These are phyloP conservation scores for Oligia strigilis DNA, from an alignment of 2,888 invertebrate species.

Conservation along the genomic window DNA sequence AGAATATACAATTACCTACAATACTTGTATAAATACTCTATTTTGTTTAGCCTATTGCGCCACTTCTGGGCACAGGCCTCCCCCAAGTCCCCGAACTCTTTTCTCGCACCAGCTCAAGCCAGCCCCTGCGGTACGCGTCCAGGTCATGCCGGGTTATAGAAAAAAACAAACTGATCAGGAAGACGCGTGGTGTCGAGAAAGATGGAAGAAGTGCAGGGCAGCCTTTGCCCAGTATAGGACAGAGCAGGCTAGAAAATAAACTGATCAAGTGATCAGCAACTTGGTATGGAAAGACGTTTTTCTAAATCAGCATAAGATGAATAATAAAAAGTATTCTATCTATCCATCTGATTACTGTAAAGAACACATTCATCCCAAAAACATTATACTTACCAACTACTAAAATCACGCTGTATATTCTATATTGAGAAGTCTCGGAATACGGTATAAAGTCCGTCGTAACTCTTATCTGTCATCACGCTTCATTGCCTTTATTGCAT, in stretches of 20 bases:
- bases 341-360: too few relatives aligned
- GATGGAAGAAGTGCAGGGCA: too few relatives aligned
- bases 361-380: conserved; percentile 1
- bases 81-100: background rate
- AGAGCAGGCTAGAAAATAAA: background rate
- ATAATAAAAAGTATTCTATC: too few relatives aligned
- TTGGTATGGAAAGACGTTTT: background rate
- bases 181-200: too few relatives aligned
- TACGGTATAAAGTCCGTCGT: conserved; percentile 57
- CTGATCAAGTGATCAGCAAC: background rate
- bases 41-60: background rate
- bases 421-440: conserved; percentile 49
- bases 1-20: background rate
- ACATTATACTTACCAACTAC: background rate
- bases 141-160: too few relatives aligned
- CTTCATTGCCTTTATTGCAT: conserved; percentile 82
- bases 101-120: background rate
- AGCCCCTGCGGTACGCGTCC: background rate
- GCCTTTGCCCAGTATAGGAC: too few relatives aligned
- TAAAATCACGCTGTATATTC: conserved; percentile 9
- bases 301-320: background rate
- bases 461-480: conserved; percentile 79
- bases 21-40: background rate
- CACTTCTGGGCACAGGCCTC: background rate
- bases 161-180: background rate